Conservation (phyloP, 2,888 invertebrate genomes). For the Aporophyla nigra region DNA sequence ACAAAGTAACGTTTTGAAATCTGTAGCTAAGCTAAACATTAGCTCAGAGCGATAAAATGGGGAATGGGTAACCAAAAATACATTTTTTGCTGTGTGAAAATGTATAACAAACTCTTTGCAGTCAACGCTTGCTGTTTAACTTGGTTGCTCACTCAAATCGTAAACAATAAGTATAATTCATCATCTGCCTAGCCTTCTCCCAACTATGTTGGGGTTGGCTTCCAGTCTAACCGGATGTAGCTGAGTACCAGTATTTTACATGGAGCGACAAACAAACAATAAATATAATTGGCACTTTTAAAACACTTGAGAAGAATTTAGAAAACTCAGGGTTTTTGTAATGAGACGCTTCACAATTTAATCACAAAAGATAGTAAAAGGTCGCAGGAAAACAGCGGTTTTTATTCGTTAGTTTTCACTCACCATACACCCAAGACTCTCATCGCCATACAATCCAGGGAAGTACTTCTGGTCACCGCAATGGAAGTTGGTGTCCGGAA, state of each 20-base stretch:
- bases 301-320: background rate
- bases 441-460: conserved; percentile 97
- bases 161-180: background rate
- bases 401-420: conserved; percentile 68
- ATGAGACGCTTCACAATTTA: background rate
- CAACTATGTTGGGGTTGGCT: too few species aligned
- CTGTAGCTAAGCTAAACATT: background rate
- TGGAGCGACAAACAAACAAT: background rate
- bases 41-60: background rate
- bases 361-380: background rate
- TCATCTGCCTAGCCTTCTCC: too few species aligned
- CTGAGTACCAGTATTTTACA: too few species aligned
- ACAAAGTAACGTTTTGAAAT: background rate
- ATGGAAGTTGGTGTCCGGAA: conserved; percentile 95
- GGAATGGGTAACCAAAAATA: background rate
- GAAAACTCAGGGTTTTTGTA: background rate
- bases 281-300: background rate
- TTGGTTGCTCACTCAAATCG: background rate
- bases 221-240: too few species aligned
- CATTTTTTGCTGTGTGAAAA: background rate
- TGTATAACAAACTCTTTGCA: background rate
- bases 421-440: conserved; percentile 97
- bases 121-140: background rate
- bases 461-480: conserved; percentile 97
- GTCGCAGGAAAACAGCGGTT: background rate